These are phyloP conservation scores for Girardinus metallicus DNA, from an alignment of 2,797 vertebrate genomes.

Conservation along the genomic window DNA sequence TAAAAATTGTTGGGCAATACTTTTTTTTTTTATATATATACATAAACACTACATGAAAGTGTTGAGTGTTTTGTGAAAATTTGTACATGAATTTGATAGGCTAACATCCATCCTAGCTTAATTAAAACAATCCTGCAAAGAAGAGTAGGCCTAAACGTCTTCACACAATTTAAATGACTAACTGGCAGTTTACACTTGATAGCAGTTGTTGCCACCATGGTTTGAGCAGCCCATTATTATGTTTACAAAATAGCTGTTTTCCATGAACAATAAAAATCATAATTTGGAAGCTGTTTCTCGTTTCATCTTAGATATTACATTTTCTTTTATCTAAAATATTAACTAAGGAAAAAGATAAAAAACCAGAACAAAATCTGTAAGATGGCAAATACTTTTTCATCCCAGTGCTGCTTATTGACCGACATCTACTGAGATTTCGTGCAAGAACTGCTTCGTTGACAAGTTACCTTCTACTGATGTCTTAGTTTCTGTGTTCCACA, in stretches of 20 bases:
- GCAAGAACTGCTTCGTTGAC: not conserved
- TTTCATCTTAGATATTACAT: not conserved
- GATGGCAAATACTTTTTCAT: not conserved
- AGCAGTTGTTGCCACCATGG: not conserved
- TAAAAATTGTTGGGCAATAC: no score
- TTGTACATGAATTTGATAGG: not conserved
- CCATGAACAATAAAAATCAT: not conserved
- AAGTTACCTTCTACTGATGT: not conserved
- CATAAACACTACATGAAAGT: not conserved
- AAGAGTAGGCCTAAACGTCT: not conserved
- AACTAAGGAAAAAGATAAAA: not conserved
- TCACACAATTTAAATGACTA: not conserved
- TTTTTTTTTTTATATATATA: no score
- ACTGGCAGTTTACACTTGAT: not conserved
- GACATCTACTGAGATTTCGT: not conserved
- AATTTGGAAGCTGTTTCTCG: not conserved
- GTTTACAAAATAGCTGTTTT: not conserved
- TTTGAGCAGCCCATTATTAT: not conserved
- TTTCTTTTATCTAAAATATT: not conserved
- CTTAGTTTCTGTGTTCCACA: not conserved
- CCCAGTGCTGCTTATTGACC: not conserved
- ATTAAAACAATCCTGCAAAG: not conserved
- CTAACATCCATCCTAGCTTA: not conserved
- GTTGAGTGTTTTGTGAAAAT: not conserved
- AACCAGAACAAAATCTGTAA: not conserved